Conservation (phyloP, 1,140 invertebrate species). For the Drosophila kikkawai region DNA sequence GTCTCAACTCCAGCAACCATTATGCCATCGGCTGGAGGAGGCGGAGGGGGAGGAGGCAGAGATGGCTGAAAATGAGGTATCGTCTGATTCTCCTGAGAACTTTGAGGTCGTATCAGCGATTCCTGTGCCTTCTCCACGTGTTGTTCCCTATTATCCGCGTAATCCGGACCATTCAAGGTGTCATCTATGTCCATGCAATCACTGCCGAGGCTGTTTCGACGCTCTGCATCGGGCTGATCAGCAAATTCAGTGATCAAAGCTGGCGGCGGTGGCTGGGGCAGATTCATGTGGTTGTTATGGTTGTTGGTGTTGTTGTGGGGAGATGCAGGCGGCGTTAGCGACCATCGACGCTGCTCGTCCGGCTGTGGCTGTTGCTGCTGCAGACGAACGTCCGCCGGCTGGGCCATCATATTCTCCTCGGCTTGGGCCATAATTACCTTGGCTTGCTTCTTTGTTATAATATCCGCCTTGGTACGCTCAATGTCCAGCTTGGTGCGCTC, state of each 20-base stretch:
- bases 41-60: neutral
- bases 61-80: neutral
- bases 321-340: slow-evolving; percentile 75
- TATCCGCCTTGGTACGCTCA: slow-evolving; percentile 66
- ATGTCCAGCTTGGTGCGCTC: slow-evolving; percentile 79
- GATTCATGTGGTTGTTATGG: slow-evolving; percentile 47
- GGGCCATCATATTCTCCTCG: slow-evolving; percentile 11
- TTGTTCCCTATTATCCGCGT: slow-evolving; percentile 7
- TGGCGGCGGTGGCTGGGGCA: slow-evolving; percentile 7
- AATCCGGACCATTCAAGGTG: slow-evolving; percentile 32
- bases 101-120: neutral
- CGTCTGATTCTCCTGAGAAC: neutral
- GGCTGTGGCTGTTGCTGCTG: slow-evolving; percentile 24
- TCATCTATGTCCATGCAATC: slow-evolving; percentile 74
- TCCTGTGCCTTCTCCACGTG: neutral
- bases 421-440: slow-evolving; percentile 18
- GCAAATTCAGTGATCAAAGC: slow-evolving; percentile 30
- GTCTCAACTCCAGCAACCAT: slow-evolving; percentile 88
- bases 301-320: slow-evolving; percentile 45
- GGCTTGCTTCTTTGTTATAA: slow-evolving; percentile 49
- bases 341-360: slow-evolving; percentile 63
- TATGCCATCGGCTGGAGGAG: slow-evolving; percentile 63
- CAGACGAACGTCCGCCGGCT: slow-evolving; percentile 10
- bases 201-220: slow-evolving; percentile 66
- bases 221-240: slow-evolving; percentile 24